These are phyloP conservation scores for Sebastiscus albofasciatus DNA, from an alignment of 2,797 vertebrate genomes.

Conservation along the genomic window DNA sequence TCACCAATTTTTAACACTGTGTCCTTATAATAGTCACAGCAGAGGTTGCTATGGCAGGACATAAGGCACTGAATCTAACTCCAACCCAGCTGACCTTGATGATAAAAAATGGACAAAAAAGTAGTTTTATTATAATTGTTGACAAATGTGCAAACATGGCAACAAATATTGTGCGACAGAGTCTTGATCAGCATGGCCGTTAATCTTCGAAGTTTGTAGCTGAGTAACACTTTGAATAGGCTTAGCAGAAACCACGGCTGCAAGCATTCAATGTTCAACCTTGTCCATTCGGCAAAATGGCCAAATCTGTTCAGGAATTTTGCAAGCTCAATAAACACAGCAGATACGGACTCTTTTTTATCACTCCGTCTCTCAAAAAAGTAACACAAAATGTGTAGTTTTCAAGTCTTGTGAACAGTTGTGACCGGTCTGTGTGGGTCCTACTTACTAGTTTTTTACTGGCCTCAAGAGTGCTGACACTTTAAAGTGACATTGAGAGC, in stretches of 20 bases:
- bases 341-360: conserved; percentile 32
- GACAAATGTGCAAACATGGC: background rate
- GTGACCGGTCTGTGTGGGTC: background rate
- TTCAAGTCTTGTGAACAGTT: background rate
- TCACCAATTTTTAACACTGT: background rate
- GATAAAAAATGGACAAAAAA: no score
- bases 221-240: conserved; percentile 45
- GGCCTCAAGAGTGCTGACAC: background rate
- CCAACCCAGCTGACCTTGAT: no score
- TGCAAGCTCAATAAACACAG: conserved; percentile 38
- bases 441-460: background rate
- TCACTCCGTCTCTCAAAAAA: background rate
- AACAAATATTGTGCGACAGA: background rate
- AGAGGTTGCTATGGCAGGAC: background rate
- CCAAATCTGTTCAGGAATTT: conserved; percentile 31
- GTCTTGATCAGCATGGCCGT: conserved; percentile 1
- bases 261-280: conserved; percentile 26
- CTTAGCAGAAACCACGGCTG: conserved; percentile 48
- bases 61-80: background rate
- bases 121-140: no score
- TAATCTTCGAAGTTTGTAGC: conserved; percentile 34
- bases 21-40: background rate
- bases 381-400: conserved; percentile 6
- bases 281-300: conserved; percentile 48
- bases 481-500: background rate